A percentile compares a stretch with the other conserved stretches of the same genome.
Evolutionary conservation across 92 coral and sea anemone genomes (phyloP).

Genomic region (Epizoanthus rinbou): DNA sequence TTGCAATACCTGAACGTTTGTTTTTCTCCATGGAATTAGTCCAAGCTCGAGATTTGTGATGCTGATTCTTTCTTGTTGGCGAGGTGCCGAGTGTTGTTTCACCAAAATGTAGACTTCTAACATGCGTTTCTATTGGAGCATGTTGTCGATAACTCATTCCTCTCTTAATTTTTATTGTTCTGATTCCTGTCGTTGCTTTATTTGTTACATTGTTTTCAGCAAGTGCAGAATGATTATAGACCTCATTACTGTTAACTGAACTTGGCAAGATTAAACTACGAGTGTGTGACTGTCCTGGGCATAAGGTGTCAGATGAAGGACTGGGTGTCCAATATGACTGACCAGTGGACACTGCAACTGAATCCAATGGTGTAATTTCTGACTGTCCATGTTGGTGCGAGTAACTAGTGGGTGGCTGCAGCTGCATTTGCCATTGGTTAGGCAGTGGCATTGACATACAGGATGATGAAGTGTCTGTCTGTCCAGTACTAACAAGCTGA

Average conservation of each 20-base stretch:
- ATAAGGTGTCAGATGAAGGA: neutral
- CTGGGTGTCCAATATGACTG: conserved; percentile 13
- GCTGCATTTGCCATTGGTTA: neutral
- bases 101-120: conserved; percentile 51
- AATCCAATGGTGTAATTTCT: no score
- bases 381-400: no score
- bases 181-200: neutral
- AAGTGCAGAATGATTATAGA: neutral
- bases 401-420: neutral
- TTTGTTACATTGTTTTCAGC: neutral
- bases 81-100: conserved; percentile 1
- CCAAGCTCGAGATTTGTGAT: neutral
- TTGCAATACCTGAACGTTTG: neutral
- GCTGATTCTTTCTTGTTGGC: neutral
- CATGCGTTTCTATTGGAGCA: conserved; percentile 49
- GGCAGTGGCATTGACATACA: neutral
- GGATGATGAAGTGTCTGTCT: neutral
- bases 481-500: neutral
- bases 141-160: conserved; percentile 2
- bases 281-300: neutral
- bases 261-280: conserved; percentile 3
- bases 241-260: neutral
- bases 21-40: neutral
- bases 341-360: neutral
- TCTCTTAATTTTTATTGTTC: conserved; percentile 15